A percentile compares a stretch with the other conserved stretches of the same genome.
These are phyloP conservation scores for Triplophysa bombifrons DNA, from an alignment of 2,797 vertebrate species.

Conservation along the genomic window DNA sequence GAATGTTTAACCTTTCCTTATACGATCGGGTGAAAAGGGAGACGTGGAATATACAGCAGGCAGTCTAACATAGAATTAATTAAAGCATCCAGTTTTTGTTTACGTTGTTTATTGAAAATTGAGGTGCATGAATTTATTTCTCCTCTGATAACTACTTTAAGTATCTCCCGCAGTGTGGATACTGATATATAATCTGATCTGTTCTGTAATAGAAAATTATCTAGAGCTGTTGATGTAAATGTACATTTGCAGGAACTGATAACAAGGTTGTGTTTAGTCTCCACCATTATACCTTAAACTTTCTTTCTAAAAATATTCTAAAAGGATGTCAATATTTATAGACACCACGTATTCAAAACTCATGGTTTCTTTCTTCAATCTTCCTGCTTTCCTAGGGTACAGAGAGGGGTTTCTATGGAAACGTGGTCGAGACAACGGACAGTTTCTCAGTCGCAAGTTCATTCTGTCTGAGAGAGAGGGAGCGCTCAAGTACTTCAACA, in stretches of 20 bases:
- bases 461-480: conserved; percentile 93
- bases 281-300: background rate
- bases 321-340: conserved; percentile 5
- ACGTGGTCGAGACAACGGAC: conserved; percentile 94
- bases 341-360: background rate
- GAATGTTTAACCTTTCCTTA: conserved; percentile 8
- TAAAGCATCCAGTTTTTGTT: background rate
- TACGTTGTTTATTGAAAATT: background rate
- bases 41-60: background rate
- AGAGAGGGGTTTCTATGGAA: conserved; percentile 97
- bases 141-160: conserved; percentile 28
- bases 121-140: conserved; percentile 31
- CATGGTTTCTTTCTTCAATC: background rate
- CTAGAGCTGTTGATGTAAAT: background rate
- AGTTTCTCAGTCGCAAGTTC: conserved; percentile 94
- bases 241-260: conserved; percentile 14
- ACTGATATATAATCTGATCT: background rate
- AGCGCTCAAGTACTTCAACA: conserved; percentile 96
- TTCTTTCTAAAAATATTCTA: background rate
- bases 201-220: conserved; percentile 10
- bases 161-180: conserved; percentile 27
- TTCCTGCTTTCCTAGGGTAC: conserved; percentile 79
- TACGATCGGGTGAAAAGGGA: background rate
- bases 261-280: conserved; percentile 14
- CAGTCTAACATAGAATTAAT: conserved; percentile 20